A percentile compares a stretch with the other conserved stretches of the same genome.
Conservation (phyloP, 1,140 invertebrate genomes). For the Camponotus vicinus region DNA sequence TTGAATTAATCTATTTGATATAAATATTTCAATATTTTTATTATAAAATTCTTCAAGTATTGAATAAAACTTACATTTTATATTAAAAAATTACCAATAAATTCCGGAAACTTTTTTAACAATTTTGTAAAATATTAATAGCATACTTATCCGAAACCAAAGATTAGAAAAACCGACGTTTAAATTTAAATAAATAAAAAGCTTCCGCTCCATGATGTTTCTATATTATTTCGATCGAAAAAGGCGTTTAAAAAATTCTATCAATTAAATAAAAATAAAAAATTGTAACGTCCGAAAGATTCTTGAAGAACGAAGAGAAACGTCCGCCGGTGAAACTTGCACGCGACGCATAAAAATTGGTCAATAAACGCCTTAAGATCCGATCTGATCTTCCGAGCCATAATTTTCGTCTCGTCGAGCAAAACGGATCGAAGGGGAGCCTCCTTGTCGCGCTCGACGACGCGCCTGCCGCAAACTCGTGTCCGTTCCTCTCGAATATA, state of each 20-base stretch:
- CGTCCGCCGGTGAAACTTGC: conserved; percentile 54
- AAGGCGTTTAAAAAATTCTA: neutral
- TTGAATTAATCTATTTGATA: too few species aligned
- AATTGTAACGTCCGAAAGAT: neutral
- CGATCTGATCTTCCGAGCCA: conserved; percentile 38
- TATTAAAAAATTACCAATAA: too few species aligned
- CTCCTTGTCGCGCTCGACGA: conserved; percentile 71
- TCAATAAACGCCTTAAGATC: conserved; percentile 28
- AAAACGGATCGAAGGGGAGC: conserved; percentile 41
- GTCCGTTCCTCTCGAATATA: conserved; percentile 66
- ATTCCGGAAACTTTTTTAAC: too few species aligned
- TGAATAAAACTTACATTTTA: too few species aligned
- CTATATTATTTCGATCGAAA: neutral
- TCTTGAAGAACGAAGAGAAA: neutral
- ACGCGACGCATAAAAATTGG: conserved; percentile 32
- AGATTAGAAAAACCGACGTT: neutral
- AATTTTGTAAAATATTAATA: neutral
- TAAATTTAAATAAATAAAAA: neutral
- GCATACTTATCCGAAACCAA: neutral
- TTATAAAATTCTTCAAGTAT: too few species aligned
- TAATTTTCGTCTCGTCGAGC: conserved; percentile 61
- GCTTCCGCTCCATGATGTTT: neutral
- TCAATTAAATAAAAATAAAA: neutral
- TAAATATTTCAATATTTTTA: too few species aligned
- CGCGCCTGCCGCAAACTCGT: conserved; percentile 71